These are phyloP conservation scores for Prolemur simus DNA, from an alignment of 2,113 vertebrate genomes.

Conservation along the genomic window DNA sequence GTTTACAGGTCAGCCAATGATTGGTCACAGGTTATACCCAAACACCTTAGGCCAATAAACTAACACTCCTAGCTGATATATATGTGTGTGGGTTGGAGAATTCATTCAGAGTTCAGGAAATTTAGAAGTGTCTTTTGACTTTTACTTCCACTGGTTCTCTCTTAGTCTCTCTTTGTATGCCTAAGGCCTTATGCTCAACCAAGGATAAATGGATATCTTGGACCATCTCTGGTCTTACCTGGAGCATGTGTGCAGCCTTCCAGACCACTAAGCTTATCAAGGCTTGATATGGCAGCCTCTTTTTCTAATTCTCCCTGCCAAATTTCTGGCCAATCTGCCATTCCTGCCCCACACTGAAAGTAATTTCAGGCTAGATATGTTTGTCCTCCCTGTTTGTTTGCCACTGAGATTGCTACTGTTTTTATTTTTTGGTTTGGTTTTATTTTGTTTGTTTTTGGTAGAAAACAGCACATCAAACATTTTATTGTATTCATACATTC, in stretches of 20 bases:
- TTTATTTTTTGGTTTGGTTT: too few species aligned
- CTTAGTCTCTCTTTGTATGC: not conserved
- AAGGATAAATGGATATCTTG: not conserved
- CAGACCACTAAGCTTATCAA: constrained; percentile 20
- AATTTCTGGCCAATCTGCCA: not conserved
- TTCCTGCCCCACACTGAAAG: not conserved
- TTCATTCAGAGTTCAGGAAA: not conserved
- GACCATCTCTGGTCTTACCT: not conserved
- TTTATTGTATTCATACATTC: too few species aligned
- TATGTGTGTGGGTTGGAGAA: not conserved
- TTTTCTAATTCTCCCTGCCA: not conserved
- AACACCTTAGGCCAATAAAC: not conserved
- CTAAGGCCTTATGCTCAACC: not conserved
- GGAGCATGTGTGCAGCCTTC: not conserved
- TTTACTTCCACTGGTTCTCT: not conserved
- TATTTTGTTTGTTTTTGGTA: too few species aligned
- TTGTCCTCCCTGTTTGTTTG: not conserved
- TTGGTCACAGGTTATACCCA: not conserved
- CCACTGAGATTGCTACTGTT: not conserved
- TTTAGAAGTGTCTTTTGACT: not conserved
- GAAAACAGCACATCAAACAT: too few species aligned
- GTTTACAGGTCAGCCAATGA: not conserved
- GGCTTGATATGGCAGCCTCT: not conserved
- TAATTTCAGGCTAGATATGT: not conserved
- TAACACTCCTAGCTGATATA: not conserved